These are phyloP conservation scores for Dryobotodes eremita DNA, from an alignment of 2,888 invertebrate genomes.

Conservation along the genomic window DNA sequence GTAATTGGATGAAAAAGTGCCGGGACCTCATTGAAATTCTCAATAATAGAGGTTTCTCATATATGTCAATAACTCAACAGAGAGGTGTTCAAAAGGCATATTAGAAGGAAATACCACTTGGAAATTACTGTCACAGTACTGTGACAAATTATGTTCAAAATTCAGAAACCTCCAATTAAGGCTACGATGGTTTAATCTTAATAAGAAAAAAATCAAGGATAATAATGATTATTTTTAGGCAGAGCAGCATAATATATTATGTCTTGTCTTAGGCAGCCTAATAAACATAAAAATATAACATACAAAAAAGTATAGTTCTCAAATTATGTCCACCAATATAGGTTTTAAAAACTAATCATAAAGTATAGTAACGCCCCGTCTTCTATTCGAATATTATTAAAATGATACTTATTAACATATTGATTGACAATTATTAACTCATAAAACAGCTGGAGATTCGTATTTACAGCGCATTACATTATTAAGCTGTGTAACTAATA, in stretches of 20 bases:
- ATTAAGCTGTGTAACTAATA: conserved; percentile 52
- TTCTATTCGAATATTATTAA: conserved; percentile 26
- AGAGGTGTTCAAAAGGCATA: background rate
- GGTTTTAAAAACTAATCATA: conserved; percentile 4
- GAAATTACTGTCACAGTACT: background rate
- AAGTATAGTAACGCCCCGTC: conserved; percentile 1
- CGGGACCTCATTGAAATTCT: too few species aligned
- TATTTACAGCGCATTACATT: conserved; percentile 35
- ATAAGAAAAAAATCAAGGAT: background rate
- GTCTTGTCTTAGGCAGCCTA: background rate
- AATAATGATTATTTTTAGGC: background rate
- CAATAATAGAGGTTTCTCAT: too few species aligned
- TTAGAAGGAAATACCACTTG: background rate
- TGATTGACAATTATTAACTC: conserved; percentile 63
- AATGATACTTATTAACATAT: conserved; percentile 47
- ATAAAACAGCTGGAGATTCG: conserved; percentile 58
- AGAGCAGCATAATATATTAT: background rate
- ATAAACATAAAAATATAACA: conserved; percentile 1
- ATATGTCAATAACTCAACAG: too few species aligned
- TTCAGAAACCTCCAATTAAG: background rate
- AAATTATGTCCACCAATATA: background rate
- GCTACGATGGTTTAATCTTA: background rate
- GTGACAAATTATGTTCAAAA: conserved; percentile 19
- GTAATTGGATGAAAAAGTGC: too few species aligned
- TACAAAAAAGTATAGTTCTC: background rate